A percentile compares a stretch with the other conserved stretches of the same genome.
These are phyloP conservation scores for Ichneumoninae sp. DNA, from an alignment of 2,888 invertebrate genomes.

Conservation along the genomic window DNA sequence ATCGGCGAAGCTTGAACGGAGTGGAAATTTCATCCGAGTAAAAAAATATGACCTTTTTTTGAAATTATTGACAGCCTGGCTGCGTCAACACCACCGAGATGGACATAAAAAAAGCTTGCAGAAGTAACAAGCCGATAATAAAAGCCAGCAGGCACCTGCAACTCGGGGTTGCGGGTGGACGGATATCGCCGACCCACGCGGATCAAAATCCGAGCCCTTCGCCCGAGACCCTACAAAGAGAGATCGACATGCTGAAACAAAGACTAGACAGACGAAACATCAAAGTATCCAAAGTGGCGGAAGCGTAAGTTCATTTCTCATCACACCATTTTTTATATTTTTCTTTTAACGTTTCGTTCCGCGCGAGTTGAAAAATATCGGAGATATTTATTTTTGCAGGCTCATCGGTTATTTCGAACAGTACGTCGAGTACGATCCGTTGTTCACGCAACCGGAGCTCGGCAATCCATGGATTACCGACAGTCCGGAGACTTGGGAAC, in stretches of 20 bases:
- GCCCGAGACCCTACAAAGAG: conserved; percentile 88
- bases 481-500: conserved; percentile 98
- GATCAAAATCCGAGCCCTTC: conserved; percentile 86
- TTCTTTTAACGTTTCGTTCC: conserved; percentile 37
- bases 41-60: neutral
- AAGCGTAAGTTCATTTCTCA: conserved; percentile 89
- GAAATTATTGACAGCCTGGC: conserved; percentile 89
- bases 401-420: conserved; percentile 97
- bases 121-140: conserved; percentile 85
- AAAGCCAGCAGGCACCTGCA: conserved; percentile 84
- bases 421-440: conserved; percentile 98
- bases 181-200: conserved; percentile 86
- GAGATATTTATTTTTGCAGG: conserved; percentile 84
- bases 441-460: conserved; percentile 96
- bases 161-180: conserved; percentile 85
- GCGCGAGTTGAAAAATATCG: conserved; percentile 55
- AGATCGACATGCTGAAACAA: conserved; percentile 91
- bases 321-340: conserved; percentile 29
- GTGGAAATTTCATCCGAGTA: neutral
- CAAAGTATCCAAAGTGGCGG: conserved; percentile 96
- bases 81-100: conserved; percentile 99
- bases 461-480: conserved; percentile 99
- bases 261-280: conserved; percentile 94
- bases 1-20: conserved; percentile 3
- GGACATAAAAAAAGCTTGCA: conserved; percentile 97